A percentile compares a stretch with the other conserved stretches of the same genome.
These are phyloP conservation scores for Austrofundulus limnaeus DNA, from an alignment of 2,113 vertebrate species.

Conservation along the genomic window DNA sequence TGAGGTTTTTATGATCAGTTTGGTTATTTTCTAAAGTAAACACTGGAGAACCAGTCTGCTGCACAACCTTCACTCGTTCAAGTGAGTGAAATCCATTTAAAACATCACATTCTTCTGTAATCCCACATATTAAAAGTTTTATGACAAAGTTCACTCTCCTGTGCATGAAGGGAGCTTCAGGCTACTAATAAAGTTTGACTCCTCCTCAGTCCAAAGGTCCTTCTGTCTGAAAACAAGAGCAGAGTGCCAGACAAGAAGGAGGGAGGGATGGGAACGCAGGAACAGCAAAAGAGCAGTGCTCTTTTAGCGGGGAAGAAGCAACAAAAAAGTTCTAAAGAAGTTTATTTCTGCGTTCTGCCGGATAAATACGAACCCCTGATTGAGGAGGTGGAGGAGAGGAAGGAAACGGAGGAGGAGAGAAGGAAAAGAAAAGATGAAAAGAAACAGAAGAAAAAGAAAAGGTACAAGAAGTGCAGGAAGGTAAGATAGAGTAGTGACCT, in stretches of 20 bases:
- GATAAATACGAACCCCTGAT: constrained; percentile 77
- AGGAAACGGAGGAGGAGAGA: constrained; percentile 31
- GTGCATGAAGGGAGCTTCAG: constrained; percentile 28
- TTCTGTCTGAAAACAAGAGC: constrained; percentile 72
- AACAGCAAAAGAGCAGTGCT: constrained; percentile 14
- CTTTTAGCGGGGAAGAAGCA: background rate
- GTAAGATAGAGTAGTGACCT: constrained; percentile 48
- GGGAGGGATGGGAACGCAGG: constrained; percentile 37
- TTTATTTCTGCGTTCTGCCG: constrained; percentile 73
- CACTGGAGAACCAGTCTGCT: constrained; percentile 14
- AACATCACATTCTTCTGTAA: constrained; percentile 49
- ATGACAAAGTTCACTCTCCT: constrained; percentile 39
- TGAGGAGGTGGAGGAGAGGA: constrained; percentile 63
- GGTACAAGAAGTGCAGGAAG: constrained; percentile 75
- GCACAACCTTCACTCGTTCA: background rate
- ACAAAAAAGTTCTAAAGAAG: constrained; percentile 68
- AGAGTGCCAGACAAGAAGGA: background rate
- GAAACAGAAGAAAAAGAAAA: constrained; percentile 55
- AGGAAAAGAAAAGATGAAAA: constrained; percentile 45
- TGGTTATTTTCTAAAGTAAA: constrained; percentile 42
- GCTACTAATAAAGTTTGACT: constrained; percentile 49
- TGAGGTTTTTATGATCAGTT: too few species aligned
- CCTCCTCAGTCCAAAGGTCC: constrained; percentile 78
- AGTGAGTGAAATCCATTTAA: constrained; percentile 2
- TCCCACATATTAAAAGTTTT: constrained; percentile 9